Percentiles rank a stretch among this genome's conserved stretches.
Evolutionary conservation across 2,888 invertebrate species (phyloP).

Genomic region (Cordilura impudica): DNA sequence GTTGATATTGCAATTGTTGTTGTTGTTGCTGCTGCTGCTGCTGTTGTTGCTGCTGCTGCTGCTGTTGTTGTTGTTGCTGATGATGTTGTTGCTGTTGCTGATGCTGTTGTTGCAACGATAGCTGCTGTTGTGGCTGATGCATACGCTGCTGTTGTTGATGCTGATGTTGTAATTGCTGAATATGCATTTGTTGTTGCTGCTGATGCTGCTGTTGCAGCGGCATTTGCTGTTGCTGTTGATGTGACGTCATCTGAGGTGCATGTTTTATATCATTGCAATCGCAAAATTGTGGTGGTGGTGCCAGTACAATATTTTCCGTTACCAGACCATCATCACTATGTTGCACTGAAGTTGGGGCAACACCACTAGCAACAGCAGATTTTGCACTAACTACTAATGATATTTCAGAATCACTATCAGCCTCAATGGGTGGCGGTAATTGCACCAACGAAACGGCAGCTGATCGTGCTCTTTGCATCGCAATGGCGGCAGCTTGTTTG

Average conservation of each 20-base stretch:
- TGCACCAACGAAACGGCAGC: slow-evolving; percentile 88
- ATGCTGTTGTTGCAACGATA: slow-evolving; percentile 68
- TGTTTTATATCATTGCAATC: slow-evolving; percentile 82
- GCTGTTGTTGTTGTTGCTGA: slow-evolving; percentile 67
- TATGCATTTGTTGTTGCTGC: slow-evolving; percentile 68
- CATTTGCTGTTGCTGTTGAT: slow-evolving; percentile 62
- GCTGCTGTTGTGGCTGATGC: slow-evolving; percentile 64
- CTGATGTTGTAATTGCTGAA: slow-evolving; percentile 66
- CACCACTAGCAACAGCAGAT: slow-evolving; percentile 66
- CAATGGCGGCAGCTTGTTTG: slow-evolving; percentile 81
- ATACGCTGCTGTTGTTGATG: slow-evolving; percentile 67
- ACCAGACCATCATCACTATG: slow-evolving; percentile 64
- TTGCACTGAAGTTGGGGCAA: slow-evolving; percentile 66
- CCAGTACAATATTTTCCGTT: slow-evolving; percentile 83
- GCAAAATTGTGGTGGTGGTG: slow-evolving; percentile 94
- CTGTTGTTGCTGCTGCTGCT: slow-evolving; percentile 66
- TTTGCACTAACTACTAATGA: slow-evolving; percentile 46
- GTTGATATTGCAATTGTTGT: slow-evolving; percentile 48
- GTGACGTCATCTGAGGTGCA: slow-evolving; percentile 70
- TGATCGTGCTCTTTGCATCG: slow-evolving; percentile 79
- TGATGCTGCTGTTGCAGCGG: slow-evolving; percentile 66
- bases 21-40: slow-evolving; percentile 66
- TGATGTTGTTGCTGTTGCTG: slow-evolving; percentile 66
- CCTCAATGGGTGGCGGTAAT: slow-evolving; percentile 88
- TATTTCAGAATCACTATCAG: slow-evolving; percentile 84